Evolutionary conservation across 2,888 invertebrate genomes (phyloP).

Genomic region (Plemyria rubiginata): DNA sequence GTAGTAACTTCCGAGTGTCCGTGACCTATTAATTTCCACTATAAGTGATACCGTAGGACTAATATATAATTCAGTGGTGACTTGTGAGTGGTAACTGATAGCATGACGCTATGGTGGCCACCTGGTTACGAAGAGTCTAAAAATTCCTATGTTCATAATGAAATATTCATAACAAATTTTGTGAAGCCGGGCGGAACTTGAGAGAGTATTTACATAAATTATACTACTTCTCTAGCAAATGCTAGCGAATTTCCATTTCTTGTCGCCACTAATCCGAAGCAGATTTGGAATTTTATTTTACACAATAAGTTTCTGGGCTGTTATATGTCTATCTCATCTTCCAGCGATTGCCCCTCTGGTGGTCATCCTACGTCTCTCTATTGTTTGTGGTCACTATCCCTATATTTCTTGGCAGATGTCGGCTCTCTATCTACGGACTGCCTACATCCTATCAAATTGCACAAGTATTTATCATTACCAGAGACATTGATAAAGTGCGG

Average conservation of each 20-base stretch:
- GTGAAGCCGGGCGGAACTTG: not conserved
- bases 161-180: slow-evolving; percentile 5
- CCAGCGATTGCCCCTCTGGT: no score
- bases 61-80: not conserved
- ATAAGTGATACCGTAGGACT: not conserved
- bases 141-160: not conserved
- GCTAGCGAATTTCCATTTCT: not conserved
- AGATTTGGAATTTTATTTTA: not conserved
- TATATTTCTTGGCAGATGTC: no score
- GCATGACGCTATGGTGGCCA: not conserved
- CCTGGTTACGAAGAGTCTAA: not conserved
- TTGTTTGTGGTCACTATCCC: no score
- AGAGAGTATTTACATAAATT: slow-evolving; percentile 4
- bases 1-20: not conserved
- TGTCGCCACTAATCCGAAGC: not conserved
- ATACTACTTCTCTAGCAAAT: no score
- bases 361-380: no score
- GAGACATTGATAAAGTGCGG: slow-evolving; percentile 24
- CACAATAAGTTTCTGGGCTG: not conserved
- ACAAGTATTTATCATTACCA: slow-evolving; percentile 10
- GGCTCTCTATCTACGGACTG: no score
- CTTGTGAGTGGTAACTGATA: not conserved
- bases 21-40: not conserved
- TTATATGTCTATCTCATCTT: not conserved
- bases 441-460: not conserved